Conservation (phyloP, 2,113 vertebrate species). For the Gasterosteus aculeatus region DNA sequence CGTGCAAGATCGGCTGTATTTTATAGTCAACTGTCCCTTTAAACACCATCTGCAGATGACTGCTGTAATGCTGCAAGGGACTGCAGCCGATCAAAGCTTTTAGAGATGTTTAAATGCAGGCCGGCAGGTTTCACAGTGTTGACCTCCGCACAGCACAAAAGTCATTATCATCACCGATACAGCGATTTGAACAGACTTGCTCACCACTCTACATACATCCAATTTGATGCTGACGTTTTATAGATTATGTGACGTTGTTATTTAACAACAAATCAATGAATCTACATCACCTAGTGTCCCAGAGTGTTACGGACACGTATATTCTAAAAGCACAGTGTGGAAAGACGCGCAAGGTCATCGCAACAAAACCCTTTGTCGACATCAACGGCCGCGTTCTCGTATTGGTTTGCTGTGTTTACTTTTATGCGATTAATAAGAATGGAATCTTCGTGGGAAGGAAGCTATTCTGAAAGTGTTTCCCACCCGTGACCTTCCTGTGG, state of each 20-base stretch:
- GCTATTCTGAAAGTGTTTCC: not conserved
- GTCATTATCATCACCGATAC: conserved; percentile 31
- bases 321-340: not conserved
- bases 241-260: conserved; percentile 8
- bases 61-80: conserved; percentile 18
- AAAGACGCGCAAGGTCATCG: conserved; percentile 16
- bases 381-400: not conserved
- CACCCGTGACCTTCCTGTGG: conserved; percentile 9
- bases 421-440: not conserved
- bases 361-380: not conserved
- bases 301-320: not conserved
- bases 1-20: conserved; percentile 28
- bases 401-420: not conserved
- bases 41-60: conserved; percentile 27
- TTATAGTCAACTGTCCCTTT: conserved; percentile 3
- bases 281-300: not conserved
- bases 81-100: not conserved
- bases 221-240: conserved; percentile 11
- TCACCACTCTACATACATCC: conserved; percentile 8
- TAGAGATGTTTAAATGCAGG: conserved; percentile 7
- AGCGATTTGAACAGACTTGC: conserved; percentile 15
- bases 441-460: not conserved
- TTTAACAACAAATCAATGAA: conserved; percentile 29
- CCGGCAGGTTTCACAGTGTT: conserved; percentile 18
- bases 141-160: conserved; percentile 9